Evolutionary conservation across 2,797 vertebrate species (phyloP).

Genomic region (Adrianichthys oophorus): DNA sequence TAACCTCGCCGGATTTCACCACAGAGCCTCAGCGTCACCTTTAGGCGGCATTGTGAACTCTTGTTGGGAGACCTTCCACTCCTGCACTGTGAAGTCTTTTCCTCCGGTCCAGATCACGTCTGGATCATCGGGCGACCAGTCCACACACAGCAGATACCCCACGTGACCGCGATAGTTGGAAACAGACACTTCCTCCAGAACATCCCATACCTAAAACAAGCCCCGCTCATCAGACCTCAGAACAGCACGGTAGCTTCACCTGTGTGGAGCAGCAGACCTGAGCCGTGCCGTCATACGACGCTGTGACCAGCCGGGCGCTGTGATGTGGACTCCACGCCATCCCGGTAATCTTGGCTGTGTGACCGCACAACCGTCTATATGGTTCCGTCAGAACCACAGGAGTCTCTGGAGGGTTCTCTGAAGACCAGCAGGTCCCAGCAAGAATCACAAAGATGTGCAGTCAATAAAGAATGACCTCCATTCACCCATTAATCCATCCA

Average conservation of each 20-base stretch:
- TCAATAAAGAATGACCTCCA: no score
- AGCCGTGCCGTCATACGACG: conserved; percentile 91
- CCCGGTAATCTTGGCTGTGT: conserved; percentile 91
- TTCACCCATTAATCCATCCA: no score
- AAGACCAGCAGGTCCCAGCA: no score
- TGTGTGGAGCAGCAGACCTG: conserved; percentile 76
- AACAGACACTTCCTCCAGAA: conserved; percentile 85
- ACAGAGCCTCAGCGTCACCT: conserved; percentile 66
- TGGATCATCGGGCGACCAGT: conserved; percentile 90
- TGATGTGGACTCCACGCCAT: conserved; percentile 96
- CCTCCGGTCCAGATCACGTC: conserved; percentile 91
- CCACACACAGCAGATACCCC: conserved; percentile 88
- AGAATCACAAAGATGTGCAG: no score
- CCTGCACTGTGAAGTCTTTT: conserved; percentile 93
- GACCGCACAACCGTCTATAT: conserved; percentile 86
- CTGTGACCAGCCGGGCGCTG: conserved; percentile 85
- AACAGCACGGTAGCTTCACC: no score
- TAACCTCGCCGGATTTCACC: no score
- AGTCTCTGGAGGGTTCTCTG: conserved; percentile 82
- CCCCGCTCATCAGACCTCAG: no score
- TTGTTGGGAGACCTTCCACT: conserved; percentile 88
- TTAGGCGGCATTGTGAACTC: conserved; percentile 87
- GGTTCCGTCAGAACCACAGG: conserved; percentile 86
- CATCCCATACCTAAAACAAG: conserved; percentile 88
- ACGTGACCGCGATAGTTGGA: conserved; percentile 91